Evolutionary conservation across 30 jellyfish, hydroid and myxozoan genomes (phyloP), one percentile per base, ranked within the genome.

Genomic region (Aurelia aurita): DNA sequence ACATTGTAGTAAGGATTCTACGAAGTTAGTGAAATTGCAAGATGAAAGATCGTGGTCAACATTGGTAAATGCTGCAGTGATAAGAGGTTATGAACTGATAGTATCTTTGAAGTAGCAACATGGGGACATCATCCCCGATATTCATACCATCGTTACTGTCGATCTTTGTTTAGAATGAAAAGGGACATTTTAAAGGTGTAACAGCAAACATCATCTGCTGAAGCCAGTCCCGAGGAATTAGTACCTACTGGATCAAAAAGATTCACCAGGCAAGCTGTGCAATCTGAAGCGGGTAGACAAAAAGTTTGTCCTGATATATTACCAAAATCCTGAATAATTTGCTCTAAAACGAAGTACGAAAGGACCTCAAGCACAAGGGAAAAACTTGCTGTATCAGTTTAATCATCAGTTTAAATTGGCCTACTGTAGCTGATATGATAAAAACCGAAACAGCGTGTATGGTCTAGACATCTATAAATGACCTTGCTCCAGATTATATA

Each of bases 41-140:
- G 72, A 59, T 59, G 60, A 67, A 67, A 67, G 79, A 67, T 67
- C 79, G 60, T 67, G 79, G 79, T 67, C 61, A 67, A 67, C 79
- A 67, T 67, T 67, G 60, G 79, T 67, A 7, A 35, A 67, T 67
- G 79, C 79, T 67, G 79, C 79, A 26, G 22, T 67, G 62, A 67
- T 12, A 67, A 67, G 79, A 27, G 15, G 79, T 21, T 67, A 67
- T 27, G 79, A 67, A 67, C 61, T 66, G 9, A 67, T 67, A 67
- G 11, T 67, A 67, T 67, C 79, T 10, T 67, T 67, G 79, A 21
- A 67, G 79, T 11, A 67, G 79, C 79, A 67, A 67, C 57, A 67
- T 67, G 79, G 57, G 21, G 79, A 67, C 60, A 67, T 67, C 79
- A 67, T 27, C 79, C 62, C 79, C 15, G 79, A 67, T 27, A 67